These are phyloP conservation scores for Pelmatolapia mariae DNA, from an alignment of 2,113 vertebrate species.

Conservation along the genomic window DNA sequence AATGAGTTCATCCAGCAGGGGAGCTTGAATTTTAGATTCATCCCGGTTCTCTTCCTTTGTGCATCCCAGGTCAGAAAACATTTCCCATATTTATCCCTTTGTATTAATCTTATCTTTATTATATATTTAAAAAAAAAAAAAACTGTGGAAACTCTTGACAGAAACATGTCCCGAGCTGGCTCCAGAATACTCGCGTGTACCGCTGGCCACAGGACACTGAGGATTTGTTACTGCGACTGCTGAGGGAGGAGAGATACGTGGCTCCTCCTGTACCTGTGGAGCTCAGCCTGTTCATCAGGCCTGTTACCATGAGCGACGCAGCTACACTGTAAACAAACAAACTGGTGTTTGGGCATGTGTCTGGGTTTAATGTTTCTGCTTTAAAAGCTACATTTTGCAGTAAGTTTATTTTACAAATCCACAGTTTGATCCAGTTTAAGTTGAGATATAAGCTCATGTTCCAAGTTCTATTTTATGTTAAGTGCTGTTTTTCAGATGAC, in stretches of 20 bases:
- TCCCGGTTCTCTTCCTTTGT: conserved; percentile 85
- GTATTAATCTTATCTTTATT: background rate
- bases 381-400: background rate
- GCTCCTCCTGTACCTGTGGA: conserved; percentile 80
- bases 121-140: rapidly evolving
- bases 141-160: conserved; percentile 6
- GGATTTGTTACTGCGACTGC: conserved; percentile 81
- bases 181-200: conserved; percentile 85
- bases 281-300: conserved; percentile 78
- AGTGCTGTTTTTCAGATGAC: background rate
- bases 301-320: background rate
- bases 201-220: conserved; percentile 83
- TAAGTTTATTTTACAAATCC: background rate
- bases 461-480: background rate
- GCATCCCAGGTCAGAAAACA: conserved; percentile 78
- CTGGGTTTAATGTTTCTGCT: background rate
- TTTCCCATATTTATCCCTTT: background rate
- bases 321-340: background rate
- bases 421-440: background rate
- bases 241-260: conserved; percentile 81
- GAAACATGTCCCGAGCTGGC: conserved; percentile 86
- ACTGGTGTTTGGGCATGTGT: background rate
- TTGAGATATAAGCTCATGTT: background rate
- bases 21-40: conserved; percentile 91
- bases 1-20: conserved; percentile 91